Conservation (phyloP, 2,797 vertebrate species). For the Chloroceryle inda region DNA sequence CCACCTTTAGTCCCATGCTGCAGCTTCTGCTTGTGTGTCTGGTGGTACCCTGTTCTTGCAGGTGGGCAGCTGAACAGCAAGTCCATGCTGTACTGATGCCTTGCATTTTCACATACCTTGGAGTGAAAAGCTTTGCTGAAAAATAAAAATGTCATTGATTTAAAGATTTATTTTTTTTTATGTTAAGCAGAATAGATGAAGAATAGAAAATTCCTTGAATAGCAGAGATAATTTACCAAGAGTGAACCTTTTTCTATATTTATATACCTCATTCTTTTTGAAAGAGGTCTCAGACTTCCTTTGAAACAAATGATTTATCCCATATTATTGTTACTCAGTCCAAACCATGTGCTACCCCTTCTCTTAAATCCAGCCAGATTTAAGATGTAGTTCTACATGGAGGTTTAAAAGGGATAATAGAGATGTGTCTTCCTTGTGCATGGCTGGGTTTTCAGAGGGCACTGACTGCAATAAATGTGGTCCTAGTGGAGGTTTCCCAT, state of each 20-base stretch:
- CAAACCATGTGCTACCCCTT: rapidly evolving
- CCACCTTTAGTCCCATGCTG: rapidly evolving
- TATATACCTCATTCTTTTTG: not conserved
- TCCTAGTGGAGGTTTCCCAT: not conserved
- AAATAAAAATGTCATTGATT: not conserved
- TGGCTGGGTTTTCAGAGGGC: not conserved
- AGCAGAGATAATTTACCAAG: not conserved
- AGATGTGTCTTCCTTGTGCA: not conserved
- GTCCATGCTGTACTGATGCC: rapidly evolving
- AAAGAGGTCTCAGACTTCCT: not conserved
- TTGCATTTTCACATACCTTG: not conserved
- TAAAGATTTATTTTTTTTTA: not conserved
- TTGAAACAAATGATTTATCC: not conserved
- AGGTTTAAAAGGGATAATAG: not conserved
- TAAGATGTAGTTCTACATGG: not conserved
- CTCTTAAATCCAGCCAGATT: not conserved
- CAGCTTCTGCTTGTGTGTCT: not conserved
- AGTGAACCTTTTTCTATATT: not conserved
- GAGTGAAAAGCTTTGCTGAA: not conserved
- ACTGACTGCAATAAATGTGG: not conserved
- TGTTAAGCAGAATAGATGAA: not conserved
- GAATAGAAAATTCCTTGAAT: not conserved
- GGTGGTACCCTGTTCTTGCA: not conserved
- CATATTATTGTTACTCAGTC: not conserved
- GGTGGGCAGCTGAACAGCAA: not conserved